Evolutionary conservation across 2,113 vertebrate genomes (phyloP).

Genomic region (Hemibagrus wyckioides): DNA sequence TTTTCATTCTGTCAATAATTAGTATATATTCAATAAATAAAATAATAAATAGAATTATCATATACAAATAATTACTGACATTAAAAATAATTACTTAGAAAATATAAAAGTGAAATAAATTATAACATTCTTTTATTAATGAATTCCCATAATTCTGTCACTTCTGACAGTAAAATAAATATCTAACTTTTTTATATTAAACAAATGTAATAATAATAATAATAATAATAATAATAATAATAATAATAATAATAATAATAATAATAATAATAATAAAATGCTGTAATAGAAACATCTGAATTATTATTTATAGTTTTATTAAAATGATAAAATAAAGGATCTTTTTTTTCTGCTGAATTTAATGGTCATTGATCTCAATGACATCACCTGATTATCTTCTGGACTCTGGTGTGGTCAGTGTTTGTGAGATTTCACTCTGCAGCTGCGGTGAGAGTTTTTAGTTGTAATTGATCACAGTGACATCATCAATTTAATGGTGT

Average conservation of each 20-base stretch:
- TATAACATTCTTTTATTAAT: not conserved
- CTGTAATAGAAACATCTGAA: too few species aligned
- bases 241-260: too few species aligned
- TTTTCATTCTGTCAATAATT: not conserved
- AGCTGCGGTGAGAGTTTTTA: not conserved
- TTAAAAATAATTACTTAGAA: not conserved
- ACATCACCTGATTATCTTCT: not conserved
- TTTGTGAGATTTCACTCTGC: not conserved
- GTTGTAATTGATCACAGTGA: not conserved
- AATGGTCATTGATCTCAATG: not conserved
- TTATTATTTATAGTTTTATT: too few species aligned
- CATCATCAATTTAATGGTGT: slow-evolving; percentile 45
- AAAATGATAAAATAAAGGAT: not conserved
- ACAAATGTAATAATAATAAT: not conserved
- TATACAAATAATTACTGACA: not conserved
- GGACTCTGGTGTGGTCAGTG: not conserved
- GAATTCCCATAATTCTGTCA: not conserved
- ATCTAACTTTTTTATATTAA: not conserved
- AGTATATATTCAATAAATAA: not conserved
- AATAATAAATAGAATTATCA: too few species aligned
- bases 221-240: not conserved
- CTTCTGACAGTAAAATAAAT: not conserved
- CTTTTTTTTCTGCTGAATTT: not conserved
- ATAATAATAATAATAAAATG: too few species aligned
- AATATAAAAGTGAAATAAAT: not conserved